Conservation (phyloP, 2,888 invertebrate species). For the Lithosia quadra region DNA sequence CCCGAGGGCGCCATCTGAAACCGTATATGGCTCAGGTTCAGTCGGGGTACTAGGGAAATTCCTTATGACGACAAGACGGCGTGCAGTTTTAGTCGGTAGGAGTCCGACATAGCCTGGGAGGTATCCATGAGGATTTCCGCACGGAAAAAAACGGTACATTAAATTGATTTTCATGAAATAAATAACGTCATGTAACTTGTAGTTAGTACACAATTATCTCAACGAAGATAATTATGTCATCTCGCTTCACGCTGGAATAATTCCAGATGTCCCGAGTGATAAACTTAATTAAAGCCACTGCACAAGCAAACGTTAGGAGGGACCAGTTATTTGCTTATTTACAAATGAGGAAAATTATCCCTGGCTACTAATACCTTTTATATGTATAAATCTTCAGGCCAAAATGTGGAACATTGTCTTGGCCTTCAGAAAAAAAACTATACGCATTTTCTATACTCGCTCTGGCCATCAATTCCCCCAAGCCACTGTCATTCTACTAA, state of each 20-base stretch:
- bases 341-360: background rate
- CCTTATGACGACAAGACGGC: no score
- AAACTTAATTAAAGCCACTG: conserved; percentile 13
- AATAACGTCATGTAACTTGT: background rate
- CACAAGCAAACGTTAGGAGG: conserved; percentile 5
- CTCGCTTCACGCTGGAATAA: background rate
- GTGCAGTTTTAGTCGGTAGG: no score
- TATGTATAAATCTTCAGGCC: background rate
- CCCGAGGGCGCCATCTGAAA: no score
- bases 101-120: no score
- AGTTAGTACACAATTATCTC: background rate
- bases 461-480: no score
- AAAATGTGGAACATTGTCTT: background rate
- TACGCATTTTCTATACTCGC: background rate
- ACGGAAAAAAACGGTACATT: no score
- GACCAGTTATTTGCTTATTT: conserved; percentile 3
- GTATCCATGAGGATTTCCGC: no score
- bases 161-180: background rate
- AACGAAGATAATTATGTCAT: background rate
- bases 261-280: background rate
- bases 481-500: no score
- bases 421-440: background rate
- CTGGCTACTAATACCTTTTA: background rate
- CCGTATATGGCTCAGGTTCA: no score
- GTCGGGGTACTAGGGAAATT: no score